Conservation (phyloP, 2,888 invertebrate genomes). For the Megastigmus dorsalis region DNA sequence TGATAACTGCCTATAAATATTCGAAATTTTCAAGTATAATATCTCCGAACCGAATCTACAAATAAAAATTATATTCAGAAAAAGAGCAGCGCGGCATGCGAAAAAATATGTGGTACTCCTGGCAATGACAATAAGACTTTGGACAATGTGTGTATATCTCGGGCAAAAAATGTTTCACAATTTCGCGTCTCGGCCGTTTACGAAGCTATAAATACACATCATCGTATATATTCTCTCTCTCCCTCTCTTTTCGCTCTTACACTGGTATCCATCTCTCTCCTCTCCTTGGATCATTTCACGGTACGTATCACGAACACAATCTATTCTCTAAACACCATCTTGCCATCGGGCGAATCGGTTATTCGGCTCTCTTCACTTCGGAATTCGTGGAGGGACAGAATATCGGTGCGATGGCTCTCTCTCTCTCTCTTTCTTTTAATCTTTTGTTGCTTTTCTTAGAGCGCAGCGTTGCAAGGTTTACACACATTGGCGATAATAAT, state of each 20-base stretch:
- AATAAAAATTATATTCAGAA: too few species aligned
- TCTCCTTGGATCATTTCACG: background rate
- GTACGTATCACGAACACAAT: background rate
- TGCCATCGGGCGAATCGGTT: slow-evolving; percentile 38
- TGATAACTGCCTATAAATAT: too few species aligned
- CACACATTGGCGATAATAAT: slow-evolving; percentile 40
- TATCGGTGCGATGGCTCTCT: slow-evolving; percentile 1
- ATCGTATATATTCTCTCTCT: slow-evolving; percentile 10
- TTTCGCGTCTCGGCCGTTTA: slow-evolving; percentile 24
- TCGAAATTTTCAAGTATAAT: too few species aligned
- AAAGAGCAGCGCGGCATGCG: too few species aligned
- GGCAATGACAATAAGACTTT: slow-evolving; percentile 11
- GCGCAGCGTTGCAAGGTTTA: slow-evolving; percentile 45
- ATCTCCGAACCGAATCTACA: too few species aligned
- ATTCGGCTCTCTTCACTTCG: slow-evolving; percentile 31
- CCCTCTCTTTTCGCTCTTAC: background rate
- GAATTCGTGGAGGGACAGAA: slow-evolving; percentile 27
- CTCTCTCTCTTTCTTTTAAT: background rate
- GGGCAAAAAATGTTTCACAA: slow-evolving; percentile 26
- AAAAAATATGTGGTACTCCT: too few species aligned
- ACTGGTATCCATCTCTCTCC: background rate
- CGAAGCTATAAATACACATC: slow-evolving; percentile 45
- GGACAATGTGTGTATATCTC: slow-evolving; percentile 1
- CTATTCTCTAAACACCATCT: slow-evolving; percentile 28
- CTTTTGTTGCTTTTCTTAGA: slow-evolving; percentile 14